Conservation (phyloP, 2,797 vertebrate species). For the Antrozous pallidus region DNA sequence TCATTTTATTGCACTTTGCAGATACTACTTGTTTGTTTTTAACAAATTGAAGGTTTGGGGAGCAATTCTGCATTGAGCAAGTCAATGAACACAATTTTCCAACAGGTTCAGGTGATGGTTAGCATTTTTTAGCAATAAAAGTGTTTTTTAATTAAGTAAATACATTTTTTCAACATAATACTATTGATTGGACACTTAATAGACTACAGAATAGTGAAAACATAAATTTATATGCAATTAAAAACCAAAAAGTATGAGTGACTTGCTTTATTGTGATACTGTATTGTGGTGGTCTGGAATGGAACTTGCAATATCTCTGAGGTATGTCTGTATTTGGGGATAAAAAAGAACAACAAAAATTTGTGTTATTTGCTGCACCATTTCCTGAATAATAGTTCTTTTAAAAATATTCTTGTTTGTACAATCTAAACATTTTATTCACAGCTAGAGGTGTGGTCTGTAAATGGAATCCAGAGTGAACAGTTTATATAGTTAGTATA, state of each 20-base stretch:
- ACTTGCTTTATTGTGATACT: neutral
- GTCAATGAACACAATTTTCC: neutral
- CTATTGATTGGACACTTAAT: neutral
- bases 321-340: neutral
- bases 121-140: neutral
- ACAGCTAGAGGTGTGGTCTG: slow-evolving; percentile 22
- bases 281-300: neutral
- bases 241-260: neutral
- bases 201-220: neutral
- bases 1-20: neutral
- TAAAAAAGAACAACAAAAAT: slow-evolving; percentile 26
- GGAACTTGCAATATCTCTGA: neutral
- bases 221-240: neutral
- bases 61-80: neutral
- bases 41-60: neutral
- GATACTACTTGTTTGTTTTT: neutral
- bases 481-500: slow-evolving; percentile 52
- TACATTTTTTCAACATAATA: neutral
- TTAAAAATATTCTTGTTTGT: slow-evolving; percentile 44
- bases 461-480: slow-evolving; percentile 58
- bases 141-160: neutral
- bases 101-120: neutral
- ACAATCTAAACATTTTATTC: slow-evolving; percentile 67
- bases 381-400: slow-evolving; percentile 1
- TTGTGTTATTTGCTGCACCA: neutral